Percentiles rank a stretch among this genome's conserved stretches.
Conservation (phyloP, 1,140 invertebrate genomes). For the Scaptodrosophila lebanonensis region DNA sequence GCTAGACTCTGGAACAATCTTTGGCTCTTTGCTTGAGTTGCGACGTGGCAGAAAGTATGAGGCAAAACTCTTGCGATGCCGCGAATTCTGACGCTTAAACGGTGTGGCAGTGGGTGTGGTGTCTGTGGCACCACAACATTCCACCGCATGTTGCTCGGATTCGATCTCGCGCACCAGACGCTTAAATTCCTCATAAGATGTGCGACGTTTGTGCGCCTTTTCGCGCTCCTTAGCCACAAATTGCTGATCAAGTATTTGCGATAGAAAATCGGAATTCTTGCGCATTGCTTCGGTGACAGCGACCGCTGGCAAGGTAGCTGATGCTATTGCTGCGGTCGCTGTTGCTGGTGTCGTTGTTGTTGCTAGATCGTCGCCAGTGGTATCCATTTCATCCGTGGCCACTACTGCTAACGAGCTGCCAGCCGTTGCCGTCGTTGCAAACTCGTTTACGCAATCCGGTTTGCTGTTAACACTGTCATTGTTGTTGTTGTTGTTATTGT, state of each 20-base stretch:
- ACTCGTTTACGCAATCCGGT: slow-evolving; percentile 73
- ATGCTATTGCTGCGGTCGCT: background rate
- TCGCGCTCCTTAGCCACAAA: slow-evolving; percentile 66
- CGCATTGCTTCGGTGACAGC: slow-evolving; percentile 67
- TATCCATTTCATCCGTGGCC: slow-evolving; percentile 61
- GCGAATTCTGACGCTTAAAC: slow-evolving; percentile 69
- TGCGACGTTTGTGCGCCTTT: slow-evolving; percentile 73
- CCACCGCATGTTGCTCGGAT: slow-evolving; percentile 9
- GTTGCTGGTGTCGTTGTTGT: slow-evolving; percentile 19
- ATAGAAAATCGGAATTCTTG: slow-evolving; percentile 76
- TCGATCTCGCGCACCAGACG: slow-evolving; percentile 71
- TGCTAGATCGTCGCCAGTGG: slow-evolving; percentile 46
- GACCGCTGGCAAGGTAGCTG: slow-evolving; percentile 21
- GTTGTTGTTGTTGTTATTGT: slow-evolving; percentile 13
- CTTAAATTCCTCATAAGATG: slow-evolving; percentile 77
- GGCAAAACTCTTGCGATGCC: slow-evolving; percentile 72
- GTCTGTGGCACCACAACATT: slow-evolving; percentile 29
- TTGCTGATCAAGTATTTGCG: slow-evolving; percentile 73
- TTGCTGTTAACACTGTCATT: slow-evolving; percentile 24
- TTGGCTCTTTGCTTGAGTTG: slow-evolving; percentile 52
- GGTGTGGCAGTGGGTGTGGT: slow-evolving; percentile 5
- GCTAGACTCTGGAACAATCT: slow-evolving; percentile 42
- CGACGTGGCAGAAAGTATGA: slow-evolving; percentile 64
- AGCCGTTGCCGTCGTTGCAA: slow-evolving; percentile 26
- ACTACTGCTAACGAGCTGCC: background rate